Conservation (phyloP, 2,888 invertebrate genomes). For the Standfussiana lucernea region DNA sequence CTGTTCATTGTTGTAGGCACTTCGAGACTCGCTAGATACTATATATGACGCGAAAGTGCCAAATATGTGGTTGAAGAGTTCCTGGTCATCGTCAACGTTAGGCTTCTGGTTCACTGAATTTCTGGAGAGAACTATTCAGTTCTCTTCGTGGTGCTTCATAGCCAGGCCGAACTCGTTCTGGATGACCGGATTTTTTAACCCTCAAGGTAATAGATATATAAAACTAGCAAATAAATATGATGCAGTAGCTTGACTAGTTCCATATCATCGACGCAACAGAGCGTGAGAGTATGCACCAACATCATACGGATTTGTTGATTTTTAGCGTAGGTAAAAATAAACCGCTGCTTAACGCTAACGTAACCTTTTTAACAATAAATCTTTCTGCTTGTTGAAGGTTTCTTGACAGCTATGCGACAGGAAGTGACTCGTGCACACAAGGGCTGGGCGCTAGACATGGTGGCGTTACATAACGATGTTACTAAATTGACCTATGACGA, state of each 20-base stretch:
- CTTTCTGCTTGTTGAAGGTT: constrained; percentile 89
- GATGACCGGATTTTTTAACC: constrained; percentile 98
- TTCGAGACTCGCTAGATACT: constrained; percentile 95
- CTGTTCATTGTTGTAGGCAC: constrained; percentile 85
- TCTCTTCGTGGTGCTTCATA: constrained; percentile 93
- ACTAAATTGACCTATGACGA: constrained; percentile 93
- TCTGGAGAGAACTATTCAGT: constrained; percentile 95
- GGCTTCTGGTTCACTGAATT: constrained; percentile 98
- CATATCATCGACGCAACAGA: not conserved
- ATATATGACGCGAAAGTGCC: constrained; percentile 97
- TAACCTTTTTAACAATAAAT: not conserved
- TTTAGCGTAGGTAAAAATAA: not conserved
- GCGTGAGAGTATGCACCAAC: not conserved
- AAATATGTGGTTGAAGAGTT: constrained; percentile 92
- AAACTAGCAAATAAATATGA: not conserved
- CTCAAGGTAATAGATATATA: constrained; percentile 92
- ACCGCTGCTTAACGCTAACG: not conserved
- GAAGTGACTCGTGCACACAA: constrained; percentile 97
- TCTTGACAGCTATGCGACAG: constrained; percentile 97
- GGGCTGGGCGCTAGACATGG: constrained; percentile 97
- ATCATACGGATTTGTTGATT: not conserved
- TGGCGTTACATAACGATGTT: constrained; percentile 95
- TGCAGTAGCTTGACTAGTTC: not conserved
- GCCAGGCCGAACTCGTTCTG: constrained; percentile 95
- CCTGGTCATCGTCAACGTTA: constrained; percentile 96